Percentiles rank a stretch among this genome's conserved stretches.
These are phyloP conservation scores for Proctacanthus coquilletti DNA, from an alignment of 1,140 invertebrate species.

Conservation along the genomic window DNA sequence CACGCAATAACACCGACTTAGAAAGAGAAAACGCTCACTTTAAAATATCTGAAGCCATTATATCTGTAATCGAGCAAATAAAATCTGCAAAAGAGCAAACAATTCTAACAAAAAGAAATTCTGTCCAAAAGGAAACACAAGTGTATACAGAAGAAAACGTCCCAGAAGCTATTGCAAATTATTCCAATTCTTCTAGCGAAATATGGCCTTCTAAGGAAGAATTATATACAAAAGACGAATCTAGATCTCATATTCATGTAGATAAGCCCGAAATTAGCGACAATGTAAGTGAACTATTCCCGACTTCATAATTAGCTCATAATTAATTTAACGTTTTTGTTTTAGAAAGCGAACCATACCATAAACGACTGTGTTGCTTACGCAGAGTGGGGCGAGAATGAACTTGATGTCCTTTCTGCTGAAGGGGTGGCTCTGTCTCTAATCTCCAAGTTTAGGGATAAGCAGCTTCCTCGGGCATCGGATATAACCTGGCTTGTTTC, in stretches of 20 bases:
- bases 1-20: slow-evolving; percentile 55
- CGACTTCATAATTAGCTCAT: no score
- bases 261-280: no score
- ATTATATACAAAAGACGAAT: no score
- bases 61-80: slow-evolving; percentile 66
- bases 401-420: slow-evolving; percentile 37
- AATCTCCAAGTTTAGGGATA: slow-evolving; percentile 59
- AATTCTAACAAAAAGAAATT: no score
- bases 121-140: no score
- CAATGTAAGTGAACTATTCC: no score
- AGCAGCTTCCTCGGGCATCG: slow-evolving; percentile 57
- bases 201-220: no score
- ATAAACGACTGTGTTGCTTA: slow-evolving; percentile 9
- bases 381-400: slow-evolving; percentile 10
- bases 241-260: no score
- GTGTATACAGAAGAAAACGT: no score
- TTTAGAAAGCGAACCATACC: not conserved
- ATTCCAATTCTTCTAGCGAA: no score
- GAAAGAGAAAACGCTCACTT: slow-evolving; percentile 81
- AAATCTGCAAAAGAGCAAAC: slow-evolving; percentile 30
- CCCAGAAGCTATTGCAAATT: no score
- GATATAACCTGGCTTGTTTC: slow-evolving; percentile 73
- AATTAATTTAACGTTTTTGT: no score
- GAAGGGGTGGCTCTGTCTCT: slow-evolving; percentile 65
- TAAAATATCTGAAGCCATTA: slow-evolving; percentile 68